Conservation (phyloP, 2,113 vertebrate genomes). For the Psephotus haematonotus region DNA sequence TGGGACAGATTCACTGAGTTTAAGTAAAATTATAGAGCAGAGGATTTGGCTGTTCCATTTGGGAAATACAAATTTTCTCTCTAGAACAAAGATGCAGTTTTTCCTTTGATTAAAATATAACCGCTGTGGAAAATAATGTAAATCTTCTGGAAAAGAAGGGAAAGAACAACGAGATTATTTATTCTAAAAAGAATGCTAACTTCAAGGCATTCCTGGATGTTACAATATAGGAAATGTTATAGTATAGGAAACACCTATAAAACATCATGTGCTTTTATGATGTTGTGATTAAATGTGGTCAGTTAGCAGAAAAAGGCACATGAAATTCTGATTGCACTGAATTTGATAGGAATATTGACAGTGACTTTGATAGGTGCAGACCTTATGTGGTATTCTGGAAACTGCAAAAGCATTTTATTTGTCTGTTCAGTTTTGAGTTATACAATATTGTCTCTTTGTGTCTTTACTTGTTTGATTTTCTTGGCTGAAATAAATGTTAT, state of each 20-base stretch:
- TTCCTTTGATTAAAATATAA: neutral
- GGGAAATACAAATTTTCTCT: neutral
- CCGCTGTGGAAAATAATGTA: neutral
- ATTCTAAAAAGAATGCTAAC: neutral
- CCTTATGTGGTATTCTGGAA: neutral
- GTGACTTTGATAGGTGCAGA: neutral
- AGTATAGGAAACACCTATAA: neutral
- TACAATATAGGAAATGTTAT: neutral
- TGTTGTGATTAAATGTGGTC: neutral
- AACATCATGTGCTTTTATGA: neutral
- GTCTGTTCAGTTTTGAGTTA: neutral
- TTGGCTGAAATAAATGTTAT: neutral
- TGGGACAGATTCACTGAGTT: neutral
- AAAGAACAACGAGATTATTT: neutral
- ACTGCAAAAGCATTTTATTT: neutral
- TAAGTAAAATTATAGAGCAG: neutral
- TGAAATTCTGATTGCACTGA: neutral
- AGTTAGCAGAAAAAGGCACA: neutral
- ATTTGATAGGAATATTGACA: neutral
- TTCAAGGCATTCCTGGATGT: neutral
- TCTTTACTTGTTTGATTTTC: conserved; percentile 1
- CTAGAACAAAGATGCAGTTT: neutral
- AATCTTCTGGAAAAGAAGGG: neutral
- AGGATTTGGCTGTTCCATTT: neutral
- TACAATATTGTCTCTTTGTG: neutral